Conservation (phyloP, 2,113 vertebrate genomes). For the Oxyruncus cristatus region DNA sequence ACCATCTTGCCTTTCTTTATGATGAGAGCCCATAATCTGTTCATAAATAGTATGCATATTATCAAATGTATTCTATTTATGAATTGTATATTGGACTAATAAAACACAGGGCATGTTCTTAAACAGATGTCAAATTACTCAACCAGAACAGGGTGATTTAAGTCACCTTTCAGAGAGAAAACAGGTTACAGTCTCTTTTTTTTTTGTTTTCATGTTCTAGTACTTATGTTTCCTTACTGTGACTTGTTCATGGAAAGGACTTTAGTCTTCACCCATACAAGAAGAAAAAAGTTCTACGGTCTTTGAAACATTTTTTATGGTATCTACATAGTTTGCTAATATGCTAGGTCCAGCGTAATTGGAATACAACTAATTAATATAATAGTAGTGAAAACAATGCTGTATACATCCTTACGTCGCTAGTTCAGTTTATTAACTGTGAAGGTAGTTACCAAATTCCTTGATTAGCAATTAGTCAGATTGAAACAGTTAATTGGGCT, state of each 20-base stretch:
- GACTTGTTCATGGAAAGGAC: neutral
- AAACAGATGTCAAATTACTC: neutral
- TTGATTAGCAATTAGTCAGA: neutral
- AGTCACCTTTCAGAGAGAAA: neutral
- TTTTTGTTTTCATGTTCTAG: neutral
- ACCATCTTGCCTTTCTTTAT: neutral
- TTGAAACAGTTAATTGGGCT: neutral
- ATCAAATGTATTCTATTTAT: neutral
- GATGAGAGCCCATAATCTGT: neutral
- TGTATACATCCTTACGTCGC: neutral
- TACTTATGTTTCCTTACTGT: neutral
- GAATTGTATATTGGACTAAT: neutral
- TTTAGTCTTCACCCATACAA: neutral
- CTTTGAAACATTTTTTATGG: neutral
- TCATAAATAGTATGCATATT: neutral
- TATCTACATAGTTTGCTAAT: neutral
- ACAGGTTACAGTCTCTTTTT: neutral
- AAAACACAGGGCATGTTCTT: neutral
- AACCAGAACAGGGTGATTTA: neutral
- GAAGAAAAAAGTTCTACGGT: neutral
- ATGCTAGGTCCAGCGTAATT: neutral
- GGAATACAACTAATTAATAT: neutral
- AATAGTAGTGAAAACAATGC: neutral
- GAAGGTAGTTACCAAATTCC: neutral
- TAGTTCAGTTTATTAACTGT: neutral